Percentiles rank a stretch among this genome's conserved stretches.
Evolutionary conservation across 2,113 vertebrate species (phyloP).

Genomic region (Alexandromys fortis): DNA sequence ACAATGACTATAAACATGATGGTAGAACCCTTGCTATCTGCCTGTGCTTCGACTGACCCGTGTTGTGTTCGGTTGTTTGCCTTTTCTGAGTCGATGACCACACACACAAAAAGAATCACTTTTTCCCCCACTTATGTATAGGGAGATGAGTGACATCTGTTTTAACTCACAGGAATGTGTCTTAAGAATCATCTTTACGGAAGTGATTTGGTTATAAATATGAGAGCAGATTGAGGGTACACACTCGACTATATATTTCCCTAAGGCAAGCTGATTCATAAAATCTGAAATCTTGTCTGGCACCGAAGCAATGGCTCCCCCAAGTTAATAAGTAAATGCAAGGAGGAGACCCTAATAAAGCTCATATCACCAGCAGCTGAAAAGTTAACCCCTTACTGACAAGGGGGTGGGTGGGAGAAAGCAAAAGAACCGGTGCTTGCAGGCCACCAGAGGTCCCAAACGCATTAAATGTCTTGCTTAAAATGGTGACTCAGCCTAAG

Average conservation of each 20-base stretch:
- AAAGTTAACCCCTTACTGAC: slow-evolving; percentile 75
- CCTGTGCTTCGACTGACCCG: background rate
- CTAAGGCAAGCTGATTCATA: slow-evolving; percentile 67
- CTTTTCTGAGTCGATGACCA: background rate
- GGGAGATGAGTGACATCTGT: slow-evolving; percentile 63
- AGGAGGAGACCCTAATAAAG: slow-evolving; percentile 73
- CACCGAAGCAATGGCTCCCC: slow-evolving; percentile 65
- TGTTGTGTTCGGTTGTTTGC: background rate
- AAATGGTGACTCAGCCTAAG: slow-evolving; percentile 87
- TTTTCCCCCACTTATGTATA: background rate
- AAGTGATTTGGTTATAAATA: slow-evolving; percentile 71
- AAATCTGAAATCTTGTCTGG: slow-evolving; percentile 69
- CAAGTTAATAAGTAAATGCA: slow-evolving; percentile 71
- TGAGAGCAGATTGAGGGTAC: slow-evolving; percentile 53
- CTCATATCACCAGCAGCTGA: slow-evolving; percentile 63
- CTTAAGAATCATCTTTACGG: slow-evolving; percentile 56
- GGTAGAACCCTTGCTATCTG: background rate
- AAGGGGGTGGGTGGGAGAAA: slow-evolving; percentile 49
- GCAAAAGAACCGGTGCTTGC: slow-evolving; percentile 31
- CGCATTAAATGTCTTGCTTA: slow-evolving; percentile 85
- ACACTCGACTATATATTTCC: slow-evolving; percentile 54
- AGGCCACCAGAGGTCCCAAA: slow-evolving; percentile 77
- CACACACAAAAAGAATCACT: slow-evolving; percentile 35
- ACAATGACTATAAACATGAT: background rate
- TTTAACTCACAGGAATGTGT: slow-evolving; percentile 58